phyloP scores from a whole-genome alignment of 37 sponge, comb jelly and placozoan genomes.

The Cliona cf. orientalis region DNA sequence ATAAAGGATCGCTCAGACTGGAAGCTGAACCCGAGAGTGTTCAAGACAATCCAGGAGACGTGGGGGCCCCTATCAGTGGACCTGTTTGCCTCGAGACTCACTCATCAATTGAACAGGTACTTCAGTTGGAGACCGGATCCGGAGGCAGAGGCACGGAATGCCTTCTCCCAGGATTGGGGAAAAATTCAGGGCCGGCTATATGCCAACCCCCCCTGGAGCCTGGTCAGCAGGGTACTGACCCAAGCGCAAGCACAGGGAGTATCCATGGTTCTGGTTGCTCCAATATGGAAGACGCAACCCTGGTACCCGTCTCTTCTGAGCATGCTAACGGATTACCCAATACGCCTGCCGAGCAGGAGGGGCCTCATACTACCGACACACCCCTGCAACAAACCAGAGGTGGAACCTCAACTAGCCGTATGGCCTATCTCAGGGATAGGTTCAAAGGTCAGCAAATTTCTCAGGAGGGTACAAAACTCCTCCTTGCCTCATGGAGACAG shows the following conservation, averaged over 20 bases:
- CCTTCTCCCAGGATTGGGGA: slow-evolving; percentile 26
- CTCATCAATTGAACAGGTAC: slow-evolving; percentile 37
- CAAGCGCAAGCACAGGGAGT: not conserved
- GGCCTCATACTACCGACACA: too few species aligned
- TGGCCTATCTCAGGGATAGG: too few species aligned
- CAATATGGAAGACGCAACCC: slow-evolving; percentile 14
- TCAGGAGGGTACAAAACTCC: too few species aligned
- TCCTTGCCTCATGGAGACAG: too few species aligned
- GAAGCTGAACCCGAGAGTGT: slow-evolving; percentile 19
- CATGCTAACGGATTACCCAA: too few species aligned
- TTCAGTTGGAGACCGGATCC: slow-evolving; percentile 58
- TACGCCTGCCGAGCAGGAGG: too few species aligned
- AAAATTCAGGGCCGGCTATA: slow-evolving; percentile 2
- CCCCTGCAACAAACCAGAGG: too few species aligned
- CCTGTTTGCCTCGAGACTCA: not conserved
- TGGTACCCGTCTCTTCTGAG: slow-evolving; percentile 25
- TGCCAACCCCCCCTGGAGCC: slow-evolving; percentile 44
- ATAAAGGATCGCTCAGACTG: slow-evolving; percentile 34
- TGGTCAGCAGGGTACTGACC: not conserved
- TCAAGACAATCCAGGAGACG: slow-evolving; percentile 2
- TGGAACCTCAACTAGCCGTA: too few species aligned
- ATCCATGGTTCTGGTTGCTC: slow-evolving; percentile 4
- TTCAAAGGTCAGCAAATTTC: too few species aligned
- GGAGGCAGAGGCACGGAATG: slow-evolving; percentile 18
- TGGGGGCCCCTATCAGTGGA: not conserved